These are phyloP conservation scores for Synanthedon andrenaeformis DNA, from an alignment of 2,888 invertebrate species.

Conservation along the genomic window DNA sequence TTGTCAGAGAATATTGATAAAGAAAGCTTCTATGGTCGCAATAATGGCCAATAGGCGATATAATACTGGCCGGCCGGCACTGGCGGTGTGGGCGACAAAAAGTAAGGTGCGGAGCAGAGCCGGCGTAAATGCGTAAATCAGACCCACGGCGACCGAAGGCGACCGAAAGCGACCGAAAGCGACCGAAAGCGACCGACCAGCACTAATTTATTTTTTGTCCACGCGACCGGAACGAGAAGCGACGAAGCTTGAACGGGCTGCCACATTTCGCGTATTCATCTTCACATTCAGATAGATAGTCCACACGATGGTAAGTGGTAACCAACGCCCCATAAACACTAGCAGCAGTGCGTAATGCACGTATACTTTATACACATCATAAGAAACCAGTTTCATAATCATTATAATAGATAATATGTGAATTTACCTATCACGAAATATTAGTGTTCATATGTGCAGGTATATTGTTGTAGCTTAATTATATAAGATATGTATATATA, in stretches of 20 bases:
- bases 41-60: slow-evolving; percentile 1
- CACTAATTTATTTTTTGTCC: slow-evolving; percentile 8
- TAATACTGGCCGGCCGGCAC: neutral
- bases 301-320: too few species aligned
- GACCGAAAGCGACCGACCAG: neutral
- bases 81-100: slow-evolving; percentile 3
- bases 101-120: slow-evolving; percentile 1
- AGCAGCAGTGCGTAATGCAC: too few species aligned
- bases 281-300: neutral
- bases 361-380: too few species aligned
- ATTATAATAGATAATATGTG: too few species aligned
- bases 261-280: neutral
- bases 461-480: too few species aligned
- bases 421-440: too few species aligned
- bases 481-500: too few species aligned
- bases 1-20: too few species aligned
- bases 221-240: neutral
- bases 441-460: too few species aligned
- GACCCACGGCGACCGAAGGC: neutral
- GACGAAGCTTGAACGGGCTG: neutral
- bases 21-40: neutral
- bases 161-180: neutral
- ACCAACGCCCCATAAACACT: too few species aligned
- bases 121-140: slow-evolving; percentile 8
- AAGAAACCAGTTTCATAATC: too few species aligned